These are phyloP conservation scores for Syncerus caffer DNA, from an alignment of 2,797 vertebrate genomes.

Conservation along the genomic window DNA sequence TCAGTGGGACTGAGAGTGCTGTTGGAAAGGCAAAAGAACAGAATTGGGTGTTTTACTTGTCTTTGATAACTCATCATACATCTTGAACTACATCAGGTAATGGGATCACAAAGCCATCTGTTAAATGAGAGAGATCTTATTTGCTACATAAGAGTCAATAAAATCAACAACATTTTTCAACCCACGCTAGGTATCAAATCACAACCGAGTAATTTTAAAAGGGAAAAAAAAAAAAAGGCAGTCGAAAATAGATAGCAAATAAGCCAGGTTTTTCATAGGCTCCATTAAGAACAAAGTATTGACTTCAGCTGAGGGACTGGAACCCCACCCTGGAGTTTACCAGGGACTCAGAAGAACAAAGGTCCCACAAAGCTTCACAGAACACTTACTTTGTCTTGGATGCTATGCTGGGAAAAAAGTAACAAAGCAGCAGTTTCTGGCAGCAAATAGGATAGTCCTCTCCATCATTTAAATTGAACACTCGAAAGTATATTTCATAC, in stretches of 20 bases:
- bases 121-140: background rate
- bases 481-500: background rate
- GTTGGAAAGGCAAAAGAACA: slow-evolving; percentile 60
- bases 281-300: background rate
- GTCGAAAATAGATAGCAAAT: background rate
- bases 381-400: background rate
- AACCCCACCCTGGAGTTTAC: background rate
- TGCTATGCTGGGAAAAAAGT: background rate
- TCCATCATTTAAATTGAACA: background rate
- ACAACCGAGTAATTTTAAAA: background rate
- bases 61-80: background rate
- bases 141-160: background rate
- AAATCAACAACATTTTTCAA: slow-evolving; percentile 8
- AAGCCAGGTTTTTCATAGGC: background rate
- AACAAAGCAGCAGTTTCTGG: background rate
- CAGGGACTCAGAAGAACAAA: background rate
- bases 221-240: background rate
- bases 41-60: background rate
- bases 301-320: background rate
- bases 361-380: background rate
- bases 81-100: background rate
- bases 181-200: background rate
- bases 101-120: background rate
- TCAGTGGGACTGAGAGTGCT: slow-evolving; percentile 25
- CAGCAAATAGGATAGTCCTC: background rate